These are phyloP conservation scores for Notothenia rossii DNA, from an alignment of 2,113 vertebrate species.

Conservation along the genomic window DNA sequence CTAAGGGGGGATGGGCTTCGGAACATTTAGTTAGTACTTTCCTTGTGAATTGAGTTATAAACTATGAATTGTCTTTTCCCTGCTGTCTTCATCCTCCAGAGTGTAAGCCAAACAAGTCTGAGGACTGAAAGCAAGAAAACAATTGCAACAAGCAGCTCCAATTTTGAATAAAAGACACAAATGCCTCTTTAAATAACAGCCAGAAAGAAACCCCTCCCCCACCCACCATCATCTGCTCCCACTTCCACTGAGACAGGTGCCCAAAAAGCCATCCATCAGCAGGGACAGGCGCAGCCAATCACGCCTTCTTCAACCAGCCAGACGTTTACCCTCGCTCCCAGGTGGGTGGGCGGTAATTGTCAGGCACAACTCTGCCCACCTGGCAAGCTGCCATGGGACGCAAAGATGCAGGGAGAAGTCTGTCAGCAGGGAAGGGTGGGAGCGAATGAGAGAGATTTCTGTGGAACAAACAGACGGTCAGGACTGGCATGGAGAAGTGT, in stretches of 20 bases:
- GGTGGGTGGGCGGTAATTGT: slow-evolving; percentile 71
- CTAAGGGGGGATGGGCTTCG: not conserved
- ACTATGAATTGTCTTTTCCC: not conserved
- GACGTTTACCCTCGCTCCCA: slow-evolving; percentile 62
- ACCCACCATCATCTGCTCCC: slow-evolving; percentile 57
- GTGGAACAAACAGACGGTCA: slow-evolving; percentile 58
- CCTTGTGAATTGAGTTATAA: not conserved
- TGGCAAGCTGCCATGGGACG: slow-evolving; percentile 66
- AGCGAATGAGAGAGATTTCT: slow-evolving; percentile 25
- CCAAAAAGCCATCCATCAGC: slow-evolving; percentile 65
- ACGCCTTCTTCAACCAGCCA: slow-evolving; percentile 51
- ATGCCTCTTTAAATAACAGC: not conserved
- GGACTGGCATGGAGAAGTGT: slow-evolving; percentile 47
- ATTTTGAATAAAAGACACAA: slow-evolving; percentile 30
- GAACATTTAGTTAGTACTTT: not conserved
- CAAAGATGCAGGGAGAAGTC: slow-evolving; percentile 7
- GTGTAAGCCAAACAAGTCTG: not conserved
- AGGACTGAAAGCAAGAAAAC: slow-evolving; percentile 5
- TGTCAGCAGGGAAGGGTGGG: slow-evolving; percentile 17
- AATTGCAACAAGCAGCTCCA: slow-evolving; percentile 2
- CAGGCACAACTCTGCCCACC: slow-evolving; percentile 60
- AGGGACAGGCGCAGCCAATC: slow-evolving; percentile 58
- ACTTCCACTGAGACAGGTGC: slow-evolving; percentile 49
- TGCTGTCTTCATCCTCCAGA: slow-evolving; percentile 1
- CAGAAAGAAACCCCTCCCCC: slow-evolving; percentile 6